Evolutionary conservation across 2,113 vertebrate genomes (phyloP).

Genomic region (Hassar affinis): DNA sequence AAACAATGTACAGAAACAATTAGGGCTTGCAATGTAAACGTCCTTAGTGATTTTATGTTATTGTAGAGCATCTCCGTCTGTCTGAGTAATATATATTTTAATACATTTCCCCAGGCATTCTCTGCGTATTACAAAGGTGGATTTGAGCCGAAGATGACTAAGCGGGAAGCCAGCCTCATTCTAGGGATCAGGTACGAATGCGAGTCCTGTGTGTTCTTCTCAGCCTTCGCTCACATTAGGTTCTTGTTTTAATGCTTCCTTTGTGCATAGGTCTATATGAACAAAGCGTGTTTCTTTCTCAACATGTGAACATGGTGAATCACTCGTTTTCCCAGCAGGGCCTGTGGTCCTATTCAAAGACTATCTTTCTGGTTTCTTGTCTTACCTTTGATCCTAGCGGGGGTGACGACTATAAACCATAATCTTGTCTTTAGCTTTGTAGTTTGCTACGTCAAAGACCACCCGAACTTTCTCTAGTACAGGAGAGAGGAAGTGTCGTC

Average conservation of each 20-base stretch:
- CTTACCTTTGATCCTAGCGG: constrained; percentile 50
- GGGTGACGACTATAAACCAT: constrained; percentile 46
- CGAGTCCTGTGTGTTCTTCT: not conserved
- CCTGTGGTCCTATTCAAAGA: constrained; percentile 46
- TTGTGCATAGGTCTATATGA: constrained; percentile 33
- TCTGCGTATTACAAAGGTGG: constrained; percentile 93
- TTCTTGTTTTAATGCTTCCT: constrained; percentile 23
- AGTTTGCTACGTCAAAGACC: constrained; percentile 40
- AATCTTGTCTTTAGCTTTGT: constrained; percentile 43
- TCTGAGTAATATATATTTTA: constrained; percentile 3
- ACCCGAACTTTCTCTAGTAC: constrained; percentile 32
- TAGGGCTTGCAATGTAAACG: not conserved
- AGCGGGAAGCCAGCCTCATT: constrained; percentile 88
- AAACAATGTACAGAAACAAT: no score
- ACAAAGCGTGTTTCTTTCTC: constrained; percentile 47
- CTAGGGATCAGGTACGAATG: constrained; percentile 85
- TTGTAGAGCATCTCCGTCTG: not conserved
- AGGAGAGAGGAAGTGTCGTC: constrained; percentile 16
- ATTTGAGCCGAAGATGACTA: constrained; percentile 93
- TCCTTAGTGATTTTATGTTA: not conserved
- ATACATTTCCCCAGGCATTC: constrained; percentile 70
- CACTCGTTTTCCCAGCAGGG: constrained; percentile 50
- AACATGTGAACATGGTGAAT: constrained; percentile 32
- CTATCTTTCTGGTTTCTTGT: constrained; percentile 44
- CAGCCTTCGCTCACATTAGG: constrained; percentile 5